Evolutionary conservation across 2,797 vertebrate species (phyloP), one percentile per base, ranked within the genome.

Genomic region (Enteromius unitaeniatus): DNA sequence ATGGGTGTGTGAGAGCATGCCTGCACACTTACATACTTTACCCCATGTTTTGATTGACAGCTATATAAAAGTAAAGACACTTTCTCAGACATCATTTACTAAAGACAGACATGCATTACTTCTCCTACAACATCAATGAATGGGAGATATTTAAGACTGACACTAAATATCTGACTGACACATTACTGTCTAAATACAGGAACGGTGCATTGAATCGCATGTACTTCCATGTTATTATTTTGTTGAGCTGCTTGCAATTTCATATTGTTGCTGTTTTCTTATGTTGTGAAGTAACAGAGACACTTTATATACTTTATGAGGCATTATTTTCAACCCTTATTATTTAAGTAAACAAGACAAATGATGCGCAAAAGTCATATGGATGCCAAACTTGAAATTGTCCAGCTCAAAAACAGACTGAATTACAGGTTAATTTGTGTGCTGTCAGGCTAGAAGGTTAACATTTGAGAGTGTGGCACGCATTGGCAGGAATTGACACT

Each of bases 21-120:
- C 62, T 76, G 21, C 11, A 31, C 6, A 58, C 73, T 83, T 23
- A 14, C 47, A 76, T 23, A 31, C 47, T 68, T 83, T 23, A 51
- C 7, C 62, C 26, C 10, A 17, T n/a, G n/a, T 40, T 77, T 83
- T 83, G 81, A 83, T 58, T 77, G 81, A 77, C 81, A 69, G 31
- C 37, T 77, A 42, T 40, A 68, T 34, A 34, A 62, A 73, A 34
- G 40, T 21, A 81, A 73, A 21, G 40, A 55, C 64, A 55, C 74
- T 83, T 55, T 77, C 49, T 47, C 19, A 83, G 53, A 45, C n/a
- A 45, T 68, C 11, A 42, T 31, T 67, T 4, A 55, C 49, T 62
- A 47, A 81, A 72, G 11, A 45, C 8, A 55, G 13, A 28, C 31
- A 42, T 42, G 23, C 37, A 31, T 60, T 45, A 60, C n/a, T 26